These are phyloP conservation scores for Cardiocondyla obscurior DNA, from an alignment of 1,140 invertebrate species.

Conservation along the genomic window DNA sequence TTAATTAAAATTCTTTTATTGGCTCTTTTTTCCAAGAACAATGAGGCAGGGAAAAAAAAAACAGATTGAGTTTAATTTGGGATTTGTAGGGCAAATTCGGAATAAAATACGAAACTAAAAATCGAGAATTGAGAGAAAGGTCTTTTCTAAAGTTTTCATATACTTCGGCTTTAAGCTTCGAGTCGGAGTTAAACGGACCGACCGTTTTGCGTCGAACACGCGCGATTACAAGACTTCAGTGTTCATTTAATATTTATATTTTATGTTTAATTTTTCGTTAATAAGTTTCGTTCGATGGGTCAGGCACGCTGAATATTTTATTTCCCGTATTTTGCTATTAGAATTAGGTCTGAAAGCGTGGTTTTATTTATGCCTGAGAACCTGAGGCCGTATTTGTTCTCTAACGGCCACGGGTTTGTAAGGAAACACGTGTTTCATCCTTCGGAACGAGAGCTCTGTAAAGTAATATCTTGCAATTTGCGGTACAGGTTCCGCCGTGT, in stretches of 20 bases:
- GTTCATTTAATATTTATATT: too few species aligned
- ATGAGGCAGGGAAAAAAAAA: not conserved
- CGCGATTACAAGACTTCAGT: not conserved
- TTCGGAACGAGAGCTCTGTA: not conserved
- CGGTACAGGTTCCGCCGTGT: not conserved
- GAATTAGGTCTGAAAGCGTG: too few species aligned
- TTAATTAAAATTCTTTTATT: not conserved
- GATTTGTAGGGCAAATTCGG: not conserved
- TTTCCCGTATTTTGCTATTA: not conserved
- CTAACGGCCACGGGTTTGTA: not conserved
- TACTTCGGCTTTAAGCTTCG: constrained; percentile 18
- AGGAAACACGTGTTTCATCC: not conserved
- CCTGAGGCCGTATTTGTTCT: too few species aligned
- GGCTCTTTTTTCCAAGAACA: not conserved
- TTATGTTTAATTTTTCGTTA: not conserved
- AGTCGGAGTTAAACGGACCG: not conserved
- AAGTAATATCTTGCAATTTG: constrained; percentile 27
- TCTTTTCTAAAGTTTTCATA: not conserved
- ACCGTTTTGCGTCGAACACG: not conserved
- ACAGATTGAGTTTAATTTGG: not conserved
- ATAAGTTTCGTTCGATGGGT: too few species aligned
- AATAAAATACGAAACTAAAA: not conserved
- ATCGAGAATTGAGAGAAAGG: too few species aligned
- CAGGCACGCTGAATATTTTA: not conserved
- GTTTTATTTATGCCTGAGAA: too few species aligned